These are phyloP conservation scores for Ceyx margarethae DNA, from an alignment of 2,113 vertebrate species.

Conservation along the genomic window DNA sequence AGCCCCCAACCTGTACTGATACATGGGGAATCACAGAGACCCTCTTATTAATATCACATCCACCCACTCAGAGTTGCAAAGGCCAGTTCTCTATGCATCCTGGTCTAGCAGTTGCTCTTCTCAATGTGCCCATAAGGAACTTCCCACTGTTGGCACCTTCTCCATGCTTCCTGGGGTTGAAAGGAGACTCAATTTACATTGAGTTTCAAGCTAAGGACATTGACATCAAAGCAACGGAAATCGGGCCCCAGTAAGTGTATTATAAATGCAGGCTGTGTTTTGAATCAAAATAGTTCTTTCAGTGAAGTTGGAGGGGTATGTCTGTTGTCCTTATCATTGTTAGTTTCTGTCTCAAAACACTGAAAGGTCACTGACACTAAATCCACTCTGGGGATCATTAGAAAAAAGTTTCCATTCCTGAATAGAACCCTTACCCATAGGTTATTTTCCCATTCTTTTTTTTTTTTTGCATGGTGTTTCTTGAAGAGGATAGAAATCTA, in stretches of 20 bases:
- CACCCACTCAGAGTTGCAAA: not conserved
- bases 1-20: no score
- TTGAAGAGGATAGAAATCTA: not conserved
- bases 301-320: not conserved
- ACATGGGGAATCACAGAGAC: not conserved
- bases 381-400: not conserved
- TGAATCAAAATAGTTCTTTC: constrained; percentile 53
- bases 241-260: constrained; percentile 31
- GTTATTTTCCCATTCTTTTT: not conserved
- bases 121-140: not conserved
- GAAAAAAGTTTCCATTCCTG: not conserved
- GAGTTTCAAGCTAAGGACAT: constrained; percentile 26
- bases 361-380: not conserved
- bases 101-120: not conserved
- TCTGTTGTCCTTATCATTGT: constrained; percentile 7
- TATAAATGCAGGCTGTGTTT: constrained; percentile 58
- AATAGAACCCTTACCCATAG: not conserved
- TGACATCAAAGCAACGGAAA: constrained; percentile 58
- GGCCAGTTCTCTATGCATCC: not conserved
- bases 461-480: not conserved
- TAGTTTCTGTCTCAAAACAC: constrained; percentile 23
- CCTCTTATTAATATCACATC: not conserved
- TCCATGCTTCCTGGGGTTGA: not conserved
- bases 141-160: constrained; percentile 23
- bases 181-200: constrained; percentile 42